These are phyloP conservation scores for Coecobrya sp. DNA, from an alignment of 2,888 invertebrate genomes.

Conservation along the genomic window DNA sequence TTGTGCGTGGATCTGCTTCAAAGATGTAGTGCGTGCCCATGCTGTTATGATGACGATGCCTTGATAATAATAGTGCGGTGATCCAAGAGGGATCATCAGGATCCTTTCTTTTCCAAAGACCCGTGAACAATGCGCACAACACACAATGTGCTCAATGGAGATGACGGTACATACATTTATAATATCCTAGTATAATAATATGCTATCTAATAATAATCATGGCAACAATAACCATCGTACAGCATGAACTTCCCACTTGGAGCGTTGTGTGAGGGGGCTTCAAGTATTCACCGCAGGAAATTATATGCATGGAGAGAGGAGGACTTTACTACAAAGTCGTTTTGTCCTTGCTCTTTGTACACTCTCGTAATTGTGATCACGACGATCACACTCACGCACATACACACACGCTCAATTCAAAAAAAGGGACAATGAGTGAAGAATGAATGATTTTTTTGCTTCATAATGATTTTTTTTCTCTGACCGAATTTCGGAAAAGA, in stretches of 20 bases:
- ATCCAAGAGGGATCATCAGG: constrained; percentile 48
- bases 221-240: constrained; percentile 12
- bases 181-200: constrained; percentile 19
- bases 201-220: constrained; percentile 29
- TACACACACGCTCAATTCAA: constrained; percentile 4
- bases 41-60: not conserved
- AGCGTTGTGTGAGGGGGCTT: constrained; percentile 45
- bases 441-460: constrained; percentile 5
- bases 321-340: constrained; percentile 9
- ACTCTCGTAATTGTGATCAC: constrained; percentile 64
- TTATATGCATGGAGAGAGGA: constrained; percentile 64
- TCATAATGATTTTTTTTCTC: constrained; percentile 32
- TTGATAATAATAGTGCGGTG: constrained; percentile 23
- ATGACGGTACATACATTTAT: not conserved
- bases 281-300: constrained; percentile 75
- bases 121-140: constrained; percentile 46
- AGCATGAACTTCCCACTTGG: constrained; percentile 28
- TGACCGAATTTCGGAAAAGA: constrained; percentile 61
- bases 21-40: not conserved
- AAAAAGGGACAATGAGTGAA: constrained; percentile 13
- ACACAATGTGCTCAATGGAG: constrained; percentile 10
- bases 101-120: constrained; percentile 49
- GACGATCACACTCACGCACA: constrained; percentile 7
- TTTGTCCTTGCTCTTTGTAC: constrained; percentile 52
- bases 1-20: not conserved